Percentiles rank a stretch among this genome's conserved stretches.
These are phyloP conservation scores for Muscicapa striata DNA, from an alignment of 2,797 vertebrate species.

Conservation along the genomic window DNA sequence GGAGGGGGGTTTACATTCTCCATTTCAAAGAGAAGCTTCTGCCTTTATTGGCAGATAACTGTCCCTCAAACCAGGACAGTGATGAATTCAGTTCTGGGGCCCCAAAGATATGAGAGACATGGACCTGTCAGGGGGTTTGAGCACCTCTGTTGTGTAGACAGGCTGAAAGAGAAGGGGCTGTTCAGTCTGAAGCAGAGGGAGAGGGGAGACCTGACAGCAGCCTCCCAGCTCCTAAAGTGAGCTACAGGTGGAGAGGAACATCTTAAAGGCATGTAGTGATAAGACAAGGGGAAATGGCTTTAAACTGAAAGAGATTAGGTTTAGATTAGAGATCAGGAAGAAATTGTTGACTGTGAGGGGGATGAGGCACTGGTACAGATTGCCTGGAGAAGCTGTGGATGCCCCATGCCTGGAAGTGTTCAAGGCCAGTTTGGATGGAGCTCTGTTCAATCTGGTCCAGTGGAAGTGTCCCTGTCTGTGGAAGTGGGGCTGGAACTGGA, in stretches of 20 bases:
- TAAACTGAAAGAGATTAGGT: neutral
- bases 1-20: too few species aligned
- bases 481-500: neutral
- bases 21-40: too few species aligned
- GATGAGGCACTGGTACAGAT: neutral
- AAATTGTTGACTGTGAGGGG: neutral
- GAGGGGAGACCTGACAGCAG: neutral
- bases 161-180: neutral
- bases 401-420: neutral
- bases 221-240: neutral
- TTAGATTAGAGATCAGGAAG: neutral
- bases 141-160: too few species aligned
- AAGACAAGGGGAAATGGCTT: neutral
- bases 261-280: neutral
- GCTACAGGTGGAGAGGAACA: neutral
- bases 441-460: neutral
- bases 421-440: neutral
- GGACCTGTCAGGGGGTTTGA: neutral
- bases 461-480: neutral
- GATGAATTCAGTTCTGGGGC: neutral
- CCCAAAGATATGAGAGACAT: neutral
- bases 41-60: too few species aligned
- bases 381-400: neutral
- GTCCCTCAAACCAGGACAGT: too few species aligned
- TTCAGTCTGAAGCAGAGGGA: neutral